Conservation (phyloP, 2,888 invertebrate species). For the Drosophila peninsularis region DNA sequence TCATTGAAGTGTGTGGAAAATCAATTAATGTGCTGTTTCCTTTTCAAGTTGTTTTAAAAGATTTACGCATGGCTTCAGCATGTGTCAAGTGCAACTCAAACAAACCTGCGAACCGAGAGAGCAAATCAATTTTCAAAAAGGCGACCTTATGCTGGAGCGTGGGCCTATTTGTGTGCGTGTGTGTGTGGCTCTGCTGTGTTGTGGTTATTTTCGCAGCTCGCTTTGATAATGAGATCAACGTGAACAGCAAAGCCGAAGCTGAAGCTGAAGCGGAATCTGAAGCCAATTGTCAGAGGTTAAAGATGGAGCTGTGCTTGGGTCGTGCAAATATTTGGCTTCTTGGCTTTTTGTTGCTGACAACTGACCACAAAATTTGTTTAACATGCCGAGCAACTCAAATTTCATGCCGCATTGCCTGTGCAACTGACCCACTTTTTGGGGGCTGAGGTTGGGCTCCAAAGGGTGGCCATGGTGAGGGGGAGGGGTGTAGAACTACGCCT, state of each 20-base stretch:
- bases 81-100: conserved; percentile 77
- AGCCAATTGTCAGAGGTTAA: conserved; percentile 10
- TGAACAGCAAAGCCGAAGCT: conserved; percentile 36
- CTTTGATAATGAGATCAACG: conserved; percentile 74
- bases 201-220: conserved; percentile 54
- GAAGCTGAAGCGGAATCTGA: conserved; percentile 26
- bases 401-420: conserved; percentile 76
- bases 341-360: conserved; percentile 67
- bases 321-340: conserved; percentile 69
- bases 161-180: conserved; percentile 4
- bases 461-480: too few relatives aligned
- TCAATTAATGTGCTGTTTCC: conserved; percentile 69
- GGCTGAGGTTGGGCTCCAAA: conserved; percentile 8
- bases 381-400: conserved; percentile 68
- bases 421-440: conserved; percentile 51
- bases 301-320: conserved; percentile 29
- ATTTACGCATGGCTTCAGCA: conserved; percentile 73
- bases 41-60: conserved; percentile 67
- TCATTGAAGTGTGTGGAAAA: conserved; percentile 64
- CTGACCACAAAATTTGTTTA: conserved; percentile 76
- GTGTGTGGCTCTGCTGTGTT: conserved; percentile 32
- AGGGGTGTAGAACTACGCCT: conserved; percentile 30
- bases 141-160: not conserved
- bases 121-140: conserved; percentile 66
- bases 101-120: conserved; percentile 51